Percentiles rank a stretch among this genome's conserved stretches.
Conservation (phyloP, 35 echinoderm and acorn worm species). For the Strongylocentrotus purpuratus region DNA sequence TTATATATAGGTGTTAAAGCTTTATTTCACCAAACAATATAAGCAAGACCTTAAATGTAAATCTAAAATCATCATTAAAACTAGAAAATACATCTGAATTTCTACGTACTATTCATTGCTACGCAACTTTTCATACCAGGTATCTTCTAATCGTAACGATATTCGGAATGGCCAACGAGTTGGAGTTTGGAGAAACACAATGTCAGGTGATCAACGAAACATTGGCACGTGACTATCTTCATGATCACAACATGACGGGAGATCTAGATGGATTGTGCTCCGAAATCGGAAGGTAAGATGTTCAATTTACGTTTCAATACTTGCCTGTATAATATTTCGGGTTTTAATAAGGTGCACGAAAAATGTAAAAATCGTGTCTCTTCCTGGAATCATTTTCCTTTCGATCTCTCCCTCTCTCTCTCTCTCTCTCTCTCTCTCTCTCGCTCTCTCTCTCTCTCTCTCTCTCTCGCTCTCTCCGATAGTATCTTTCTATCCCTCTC, state of each 20-base stretch:
- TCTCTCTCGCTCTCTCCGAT: too few species aligned
- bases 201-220: background rate
- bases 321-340: too few species aligned
- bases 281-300: background rate
- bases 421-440: too few species aligned
- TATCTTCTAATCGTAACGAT: background rate
- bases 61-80: background rate
- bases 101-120: background rate
- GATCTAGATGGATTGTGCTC: background rate
- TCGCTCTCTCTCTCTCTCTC: too few species aligned
- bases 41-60: background rate
- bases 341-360: too few species aligned
- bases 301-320: background rate
- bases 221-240: constrained; percentile 8
- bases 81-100: background rate
- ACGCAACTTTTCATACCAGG: background rate
- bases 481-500: too few species aligned
- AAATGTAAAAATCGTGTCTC: too few species aligned
- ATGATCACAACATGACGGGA: background rate
- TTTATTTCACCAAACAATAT: background rate
- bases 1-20: background rate
- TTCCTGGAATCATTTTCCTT: too few species aligned
- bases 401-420: too few species aligned
- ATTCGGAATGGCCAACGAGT: background rate
- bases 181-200: background rate